Base-by-base conservation (phyloP, 2,113 vertebrate species). In the Pithys albifrons region DNA sequence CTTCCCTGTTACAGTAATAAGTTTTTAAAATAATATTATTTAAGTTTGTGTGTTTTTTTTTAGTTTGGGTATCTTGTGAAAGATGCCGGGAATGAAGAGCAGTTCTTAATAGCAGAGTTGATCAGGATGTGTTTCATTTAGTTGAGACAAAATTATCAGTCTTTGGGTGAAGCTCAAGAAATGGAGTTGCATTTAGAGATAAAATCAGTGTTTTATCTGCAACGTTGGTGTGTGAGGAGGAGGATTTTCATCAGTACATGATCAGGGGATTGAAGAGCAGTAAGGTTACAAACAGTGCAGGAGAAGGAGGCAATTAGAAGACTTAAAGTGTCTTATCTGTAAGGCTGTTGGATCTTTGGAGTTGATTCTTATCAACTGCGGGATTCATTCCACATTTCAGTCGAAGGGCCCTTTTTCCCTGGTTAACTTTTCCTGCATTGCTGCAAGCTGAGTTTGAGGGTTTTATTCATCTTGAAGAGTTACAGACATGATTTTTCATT, bases 351-450 rank as follows among this genome's bases (percentile, higher is more conserved):
- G 28, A 1, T 75, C 43, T 67, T 33, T 35, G 33, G 52, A 79
- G 19, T 22, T 80, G 3, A 2, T 73, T 57, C 28, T 22, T 31
- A 3, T 5, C 13, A 52, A 51, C 45, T 45, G 24, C 17, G 17
- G 43, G n/a, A 51, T 45, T 66, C 2, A 1, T 25, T 43, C n/a
- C 1, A 1, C 10, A 2, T 66, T 80, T 64, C 43, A 25, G 2
- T 29, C n/a, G 35, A 19, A 29, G 14, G 51, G 13, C 13, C 1
- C 13, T 20, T 74, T 73, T 59, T 71, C 25, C 33, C 8, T 28
- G 2, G 9, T 51, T 86, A 35, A 31, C 19, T 37, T 72, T 52
- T 37, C 48, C 28, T 19, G 1, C 15, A 8, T 61, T 84, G 70
- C 57, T 90, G 35, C 19, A 83, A 59, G 29, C 24, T 45, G 33